Percentiles rank a stretch among this genome's conserved stretches.
Evolutionary conservation across 1,140 invertebrate species (phyloP).

Genomic region (Bombus haemorrhoidalis): DNA sequence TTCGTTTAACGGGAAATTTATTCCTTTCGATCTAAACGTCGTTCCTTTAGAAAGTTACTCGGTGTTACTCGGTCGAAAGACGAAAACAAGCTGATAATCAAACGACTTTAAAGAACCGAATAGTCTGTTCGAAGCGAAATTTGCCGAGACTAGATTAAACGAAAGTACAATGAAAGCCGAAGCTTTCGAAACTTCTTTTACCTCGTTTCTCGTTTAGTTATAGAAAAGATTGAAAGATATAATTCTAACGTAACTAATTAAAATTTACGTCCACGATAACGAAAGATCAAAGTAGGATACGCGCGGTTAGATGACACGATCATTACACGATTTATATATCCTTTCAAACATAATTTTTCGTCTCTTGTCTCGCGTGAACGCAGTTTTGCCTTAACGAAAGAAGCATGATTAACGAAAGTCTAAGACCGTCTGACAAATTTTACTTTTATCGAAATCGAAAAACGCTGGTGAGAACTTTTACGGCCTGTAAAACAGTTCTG

Average conservation of each 20-base stretch:
- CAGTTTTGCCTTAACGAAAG: not conserved
- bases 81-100: no score
- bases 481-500: no score
- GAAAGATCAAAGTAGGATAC: not conserved
- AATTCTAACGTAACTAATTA: not conserved
- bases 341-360: not conserved
- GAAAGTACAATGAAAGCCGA: not conserved
- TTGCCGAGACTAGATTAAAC: not conserved
- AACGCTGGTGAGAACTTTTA: no score
- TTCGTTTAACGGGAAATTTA: not conserved
- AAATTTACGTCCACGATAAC: not conserved
- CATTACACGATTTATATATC: not conserved
- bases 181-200: not conserved
- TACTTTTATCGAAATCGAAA: not conserved
- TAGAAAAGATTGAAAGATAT: not conserved
- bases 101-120: not conserved
- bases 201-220: no score
- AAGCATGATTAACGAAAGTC: not conserved
- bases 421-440: not conserved
- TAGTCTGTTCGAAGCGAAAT: not conserved
- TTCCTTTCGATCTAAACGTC: not conserved
- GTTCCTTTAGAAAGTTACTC: not conserved
- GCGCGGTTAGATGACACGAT: not conserved
- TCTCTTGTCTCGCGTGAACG: not conserved
- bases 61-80: not conserved